phyloP scores from a whole-genome alignment of 1,140 invertebrate species.

The Arion vulgaris region DNA sequence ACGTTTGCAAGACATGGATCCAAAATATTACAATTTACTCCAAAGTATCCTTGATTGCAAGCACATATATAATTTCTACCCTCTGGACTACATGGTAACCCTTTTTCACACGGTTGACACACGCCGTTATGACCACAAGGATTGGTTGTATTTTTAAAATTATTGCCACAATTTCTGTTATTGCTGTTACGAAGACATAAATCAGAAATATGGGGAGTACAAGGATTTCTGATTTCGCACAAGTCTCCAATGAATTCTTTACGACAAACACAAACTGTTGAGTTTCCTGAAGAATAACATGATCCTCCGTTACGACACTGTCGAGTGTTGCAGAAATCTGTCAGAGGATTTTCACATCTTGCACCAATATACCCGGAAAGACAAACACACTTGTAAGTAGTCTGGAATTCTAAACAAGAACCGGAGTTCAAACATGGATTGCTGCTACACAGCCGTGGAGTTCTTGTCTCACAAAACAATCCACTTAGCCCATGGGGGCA shows the following conservation, averaged over 20 bases:
- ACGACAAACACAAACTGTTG: slow-evolving; percentile 16
- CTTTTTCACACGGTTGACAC: slow-evolving; percentile 13
- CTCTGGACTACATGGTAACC: not conserved
- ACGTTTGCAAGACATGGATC: not conserved
- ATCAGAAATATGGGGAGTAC: not conserved
- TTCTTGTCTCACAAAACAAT: not conserved
- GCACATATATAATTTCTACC: slow-evolving; percentile 15
- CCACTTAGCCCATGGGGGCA: slow-evolving; percentile 1
- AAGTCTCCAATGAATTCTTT: slow-evolving; percentile 16
- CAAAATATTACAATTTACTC: not conserved
- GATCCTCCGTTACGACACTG: slow-evolving; percentile 23
- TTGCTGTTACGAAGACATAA: not conserved
- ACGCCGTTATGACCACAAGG: slow-evolving; percentile 3
- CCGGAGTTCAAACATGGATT: slow-evolving; percentile 22
- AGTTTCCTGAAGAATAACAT: slow-evolving; percentile 21
- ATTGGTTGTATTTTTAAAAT: not conserved
- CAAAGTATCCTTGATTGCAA: not conserved
- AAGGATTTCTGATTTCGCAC: slow-evolving; percentile 25
- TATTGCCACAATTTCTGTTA: not conserved
- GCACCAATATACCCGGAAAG: not conserved
- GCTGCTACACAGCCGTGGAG: not conserved
- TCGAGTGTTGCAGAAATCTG: not conserved
- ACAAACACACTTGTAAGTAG: not conserved
- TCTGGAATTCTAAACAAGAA: slow-evolving; percentile 17
- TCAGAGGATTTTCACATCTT: not conserved